Percentiles rank a stretch among this genome's conserved stretches.
Conservation (phyloP, 2,888 invertebrate genomes). For the Hypercompe scribonia region DNA sequence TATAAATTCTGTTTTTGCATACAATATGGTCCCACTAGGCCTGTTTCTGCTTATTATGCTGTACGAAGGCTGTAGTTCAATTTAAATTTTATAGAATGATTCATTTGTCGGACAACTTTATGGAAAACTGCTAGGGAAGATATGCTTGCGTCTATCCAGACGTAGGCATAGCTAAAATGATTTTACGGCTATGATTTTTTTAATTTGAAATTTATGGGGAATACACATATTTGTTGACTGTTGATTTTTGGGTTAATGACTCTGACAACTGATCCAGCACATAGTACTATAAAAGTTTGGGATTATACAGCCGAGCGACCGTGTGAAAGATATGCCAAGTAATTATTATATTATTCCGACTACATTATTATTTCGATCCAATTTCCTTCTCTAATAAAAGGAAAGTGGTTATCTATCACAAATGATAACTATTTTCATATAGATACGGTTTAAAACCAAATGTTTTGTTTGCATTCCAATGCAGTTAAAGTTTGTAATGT, state of each 20-base stretch:
- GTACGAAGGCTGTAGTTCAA: slow-evolving; percentile 31
- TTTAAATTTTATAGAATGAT: slow-evolving; percentile 19
- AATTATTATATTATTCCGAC: not conserved
- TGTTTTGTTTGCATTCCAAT: slow-evolving; percentile 36
- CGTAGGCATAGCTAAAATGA: not conserved
- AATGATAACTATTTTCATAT: slow-evolving; percentile 9
- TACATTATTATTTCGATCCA: not conserved
- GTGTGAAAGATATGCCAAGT: not conserved
- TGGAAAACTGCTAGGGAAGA: not conserved
- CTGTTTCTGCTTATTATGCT: slow-evolving; percentile 36
- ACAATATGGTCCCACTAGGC: slow-evolving; percentile 42
- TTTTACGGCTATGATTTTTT: not conserved
- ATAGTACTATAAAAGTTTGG: too few species aligned
- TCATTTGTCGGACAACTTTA: slow-evolving; percentile 17
- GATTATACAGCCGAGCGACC: not conserved
- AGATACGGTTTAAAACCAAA: slow-evolving; percentile 8
- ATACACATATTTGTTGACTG: not conserved
- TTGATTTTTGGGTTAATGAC: not conserved
- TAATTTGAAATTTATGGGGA: not conserved
- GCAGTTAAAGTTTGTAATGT: slow-evolving; percentile 58
- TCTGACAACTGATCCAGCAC: not conserved
- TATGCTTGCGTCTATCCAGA: not conserved
- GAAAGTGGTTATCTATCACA: not conserved
- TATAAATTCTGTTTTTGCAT: slow-evolving; percentile 46
- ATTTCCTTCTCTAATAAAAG: not conserved